Conservation (phyloP, 2,888 invertebrate genomes). For the Tetropium fuscum region DNA sequence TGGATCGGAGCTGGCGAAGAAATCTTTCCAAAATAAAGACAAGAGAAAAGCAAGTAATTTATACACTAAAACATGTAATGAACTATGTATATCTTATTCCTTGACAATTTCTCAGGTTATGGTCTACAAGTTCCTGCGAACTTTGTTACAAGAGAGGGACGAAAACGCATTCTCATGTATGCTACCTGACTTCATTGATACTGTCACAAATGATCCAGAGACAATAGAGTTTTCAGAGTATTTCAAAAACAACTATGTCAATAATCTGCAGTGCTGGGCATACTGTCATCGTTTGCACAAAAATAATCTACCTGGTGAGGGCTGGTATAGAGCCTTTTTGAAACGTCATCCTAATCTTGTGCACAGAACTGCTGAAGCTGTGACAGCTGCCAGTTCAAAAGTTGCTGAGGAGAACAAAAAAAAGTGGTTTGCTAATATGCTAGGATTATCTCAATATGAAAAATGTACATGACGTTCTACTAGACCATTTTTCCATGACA, state of each 20-base stretch:
- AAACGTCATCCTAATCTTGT: slow-evolving; percentile 42
- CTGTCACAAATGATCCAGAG: slow-evolving; percentile 32
- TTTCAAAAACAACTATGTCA: no score
- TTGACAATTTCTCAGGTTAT: no score
- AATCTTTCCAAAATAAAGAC: slow-evolving; percentile 40
- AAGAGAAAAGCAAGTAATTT: slow-evolving; percentile 37
- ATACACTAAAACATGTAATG: slow-evolving; percentile 1
- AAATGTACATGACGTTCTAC: slow-evolving; percentile 13
- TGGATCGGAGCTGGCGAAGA: slow-evolving; percentile 46
- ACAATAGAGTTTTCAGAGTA: no score
- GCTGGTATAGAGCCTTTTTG: slow-evolving; percentile 39
- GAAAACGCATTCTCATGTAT: slow-evolving; percentile 32
- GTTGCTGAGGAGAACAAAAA: slow-evolving; percentile 45
- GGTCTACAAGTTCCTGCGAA: slow-evolving; percentile 36
- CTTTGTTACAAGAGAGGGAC: slow-evolving; percentile 37
- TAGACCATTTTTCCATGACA: slow-evolving; percentile 32
- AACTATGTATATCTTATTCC: no score
- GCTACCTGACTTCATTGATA: slow-evolving; percentile 23
- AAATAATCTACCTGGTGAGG: slow-evolving; percentile 20
- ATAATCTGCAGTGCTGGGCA: no score
- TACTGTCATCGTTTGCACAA: no score
- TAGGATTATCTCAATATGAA: slow-evolving; percentile 1
- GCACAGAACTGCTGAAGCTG: slow-evolving; percentile 40
- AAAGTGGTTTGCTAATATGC: slow-evolving; percentile 50
- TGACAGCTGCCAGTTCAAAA: slow-evolving; percentile 44